phyloP scores from a whole-genome alignment of 2,888 invertebrate genomes.

The Selenia dentaria region DNA sequence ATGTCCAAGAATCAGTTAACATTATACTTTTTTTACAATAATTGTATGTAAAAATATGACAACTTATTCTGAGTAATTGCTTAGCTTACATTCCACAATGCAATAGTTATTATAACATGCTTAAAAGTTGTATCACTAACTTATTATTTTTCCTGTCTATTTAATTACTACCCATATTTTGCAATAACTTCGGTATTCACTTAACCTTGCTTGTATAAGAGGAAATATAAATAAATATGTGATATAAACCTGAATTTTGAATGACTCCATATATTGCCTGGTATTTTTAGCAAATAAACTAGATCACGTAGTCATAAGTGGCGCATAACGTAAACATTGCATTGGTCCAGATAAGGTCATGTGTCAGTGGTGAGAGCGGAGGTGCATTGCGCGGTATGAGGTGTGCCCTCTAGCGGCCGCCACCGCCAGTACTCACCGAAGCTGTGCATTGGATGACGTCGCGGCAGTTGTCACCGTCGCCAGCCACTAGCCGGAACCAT shows the following conservation, averaged over 20 bases:
- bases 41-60: no score
- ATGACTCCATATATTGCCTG: not conserved
- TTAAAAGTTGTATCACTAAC: no score
- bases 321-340: not conserved
- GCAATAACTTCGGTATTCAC: not conserved
- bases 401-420: slow-evolving; percentile 30
- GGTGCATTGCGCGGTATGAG: slow-evolving; percentile 1
- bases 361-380: slow-evolving; percentile 23
- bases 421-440: slow-evolving; percentile 87
- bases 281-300: slow-evolving; percentile 4
- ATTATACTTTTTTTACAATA: no score
- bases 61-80: no score
- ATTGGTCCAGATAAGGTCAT: slow-evolving; percentile 25
- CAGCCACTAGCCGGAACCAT: slow-evolving; percentile 96
- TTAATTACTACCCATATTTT: not conserved
- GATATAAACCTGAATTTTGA: not conserved
- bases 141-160: not conserved
- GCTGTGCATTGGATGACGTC: slow-evolving; percentile 98
- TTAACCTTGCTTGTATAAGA: not conserved
- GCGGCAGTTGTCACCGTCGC: slow-evolving; percentile 96
- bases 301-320: slow-evolving; percentile 11
- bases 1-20: no score
- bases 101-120: no score
- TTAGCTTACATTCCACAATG: no score
- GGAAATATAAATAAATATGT: not conserved